These are phyloP conservation scores for Hoplostethus mediterraneus DNA, from an alignment of 2,797 vertebrate species.

Conservation along the genomic window DNA sequence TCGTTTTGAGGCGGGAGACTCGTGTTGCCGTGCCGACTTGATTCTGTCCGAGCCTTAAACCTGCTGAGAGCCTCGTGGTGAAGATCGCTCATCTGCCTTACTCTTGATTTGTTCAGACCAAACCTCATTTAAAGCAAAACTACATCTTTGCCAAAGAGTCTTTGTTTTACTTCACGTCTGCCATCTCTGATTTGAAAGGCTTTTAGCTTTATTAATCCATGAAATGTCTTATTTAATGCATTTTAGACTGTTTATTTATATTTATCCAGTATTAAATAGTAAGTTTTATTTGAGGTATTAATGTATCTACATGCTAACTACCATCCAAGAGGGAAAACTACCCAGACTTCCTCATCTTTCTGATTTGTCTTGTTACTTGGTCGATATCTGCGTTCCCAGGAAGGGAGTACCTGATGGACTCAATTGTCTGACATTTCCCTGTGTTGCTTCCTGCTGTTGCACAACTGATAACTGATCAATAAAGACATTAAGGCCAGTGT, in stretches of 20 bases:
- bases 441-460: constrained; percentile 63
- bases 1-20: constrained; percentile 24
- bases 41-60: constrained; percentile 63
- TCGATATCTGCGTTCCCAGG: constrained; percentile 23
- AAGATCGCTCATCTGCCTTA: constrained; percentile 58
- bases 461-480: constrained; percentile 71
- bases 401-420: constrained; percentile 26
- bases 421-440: constrained; percentile 42
- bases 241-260: constrained; percentile 38
- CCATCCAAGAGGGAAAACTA: constrained; percentile 8
- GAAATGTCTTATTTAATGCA: constrained; percentile 18
- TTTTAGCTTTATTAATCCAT: constrained; percentile 37
- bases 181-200: constrained; percentile 27
- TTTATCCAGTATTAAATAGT: constrained; percentile 46
- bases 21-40: constrained; percentile 19
- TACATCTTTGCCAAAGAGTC: constrained; percentile 74
- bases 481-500: constrained; percentile 53
- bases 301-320: constrained; percentile 18
- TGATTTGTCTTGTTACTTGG: constrained; percentile 26
- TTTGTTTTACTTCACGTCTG: constrained; percentile 51
- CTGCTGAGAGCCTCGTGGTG: constrained; percentile 50
- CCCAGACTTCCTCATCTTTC: not conserved
- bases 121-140: constrained; percentile 51
- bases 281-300: constrained; percentile 36
- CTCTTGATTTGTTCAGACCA: constrained; percentile 31